Conservation (phyloP, 1,140 invertebrate genomes). For the Pseudomyrmex gracilis region DNA sequence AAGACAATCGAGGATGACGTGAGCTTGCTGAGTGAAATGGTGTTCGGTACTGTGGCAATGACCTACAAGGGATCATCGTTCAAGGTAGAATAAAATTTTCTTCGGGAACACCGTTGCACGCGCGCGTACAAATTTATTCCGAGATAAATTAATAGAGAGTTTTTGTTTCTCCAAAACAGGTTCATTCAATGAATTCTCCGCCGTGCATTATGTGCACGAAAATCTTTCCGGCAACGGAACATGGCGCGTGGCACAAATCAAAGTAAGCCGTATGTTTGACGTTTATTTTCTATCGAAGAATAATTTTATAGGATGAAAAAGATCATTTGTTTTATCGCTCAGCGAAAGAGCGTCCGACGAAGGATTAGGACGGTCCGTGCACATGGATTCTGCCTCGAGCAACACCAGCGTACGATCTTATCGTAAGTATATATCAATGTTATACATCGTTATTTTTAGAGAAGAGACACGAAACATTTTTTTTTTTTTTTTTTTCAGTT, state of each 20-base stretch:
- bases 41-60: conserved; percentile 95
- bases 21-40: conserved; percentile 93
- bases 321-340: background rate
- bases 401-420: conserved; percentile 76
- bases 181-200: conserved; percentile 91
- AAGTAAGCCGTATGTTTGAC: conserved; percentile 73
- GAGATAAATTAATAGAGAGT: background rate
- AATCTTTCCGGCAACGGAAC: conserved; percentile 88
- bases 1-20: conserved; percentile 88
- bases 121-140: background rate
- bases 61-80: conserved; percentile 93
- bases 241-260: conserved; percentile 77
- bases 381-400: conserved; percentile 77
- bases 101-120: background rate
- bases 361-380: conserved; percentile 72
- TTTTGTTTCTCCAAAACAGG: conserved; percentile 79
- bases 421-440: conserved; percentile 68
- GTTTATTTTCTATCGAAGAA: background rate
- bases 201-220: conserved; percentile 91
- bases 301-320: too few relatives aligned
- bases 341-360: conserved; percentile 79
- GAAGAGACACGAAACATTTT: background rate
- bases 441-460: background rate
- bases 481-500: background rate
- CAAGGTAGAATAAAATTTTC: conserved; percentile 85